phyloP scores from a whole-genome alignment of 2,888 invertebrate species.

The Fragum sueziense region DNA sequence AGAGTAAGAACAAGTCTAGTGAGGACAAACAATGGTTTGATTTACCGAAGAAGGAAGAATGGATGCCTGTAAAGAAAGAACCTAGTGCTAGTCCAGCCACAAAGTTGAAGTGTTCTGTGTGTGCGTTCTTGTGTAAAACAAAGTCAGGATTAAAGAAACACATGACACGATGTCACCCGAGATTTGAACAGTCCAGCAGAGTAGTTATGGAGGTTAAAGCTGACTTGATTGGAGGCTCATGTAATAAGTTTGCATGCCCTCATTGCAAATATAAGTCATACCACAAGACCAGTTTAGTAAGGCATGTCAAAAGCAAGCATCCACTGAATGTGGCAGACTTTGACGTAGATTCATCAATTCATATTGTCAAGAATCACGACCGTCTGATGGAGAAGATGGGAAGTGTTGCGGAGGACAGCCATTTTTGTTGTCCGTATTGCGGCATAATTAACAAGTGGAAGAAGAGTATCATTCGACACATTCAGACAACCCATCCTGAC shows the following conservation, averaged over 20 bases:
- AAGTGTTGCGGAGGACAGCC: not conserved
- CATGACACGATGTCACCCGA: not conserved
- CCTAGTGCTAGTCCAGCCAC: not conserved
- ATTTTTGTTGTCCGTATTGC: slow-evolving; percentile 34
- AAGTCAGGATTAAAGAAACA: not conserved
- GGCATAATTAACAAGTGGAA: slow-evolving; percentile 31
- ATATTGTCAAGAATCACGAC: not conserved
- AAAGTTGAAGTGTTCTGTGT: slow-evolving; percentile 1
- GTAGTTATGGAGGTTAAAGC: not conserved
- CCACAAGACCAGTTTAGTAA: slow-evolving; percentile 32
- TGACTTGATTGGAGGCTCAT: not conserved
- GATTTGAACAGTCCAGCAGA: not conserved
- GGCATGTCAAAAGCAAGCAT: slow-evolving; percentile 36
- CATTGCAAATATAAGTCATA: slow-evolving; percentile 30
- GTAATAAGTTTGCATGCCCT: slow-evolving; percentile 29
- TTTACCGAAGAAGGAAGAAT: not conserved
- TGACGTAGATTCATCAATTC: not conserved
- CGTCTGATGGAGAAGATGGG: not conserved
- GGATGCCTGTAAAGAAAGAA: not conserved
- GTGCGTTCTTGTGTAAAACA: slow-evolving; percentile 5
- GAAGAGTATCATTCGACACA: slow-evolving; percentile 33
- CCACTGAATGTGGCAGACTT: not conserved
- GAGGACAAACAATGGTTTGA: too few relatives aligned
- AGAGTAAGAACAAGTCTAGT: too few relatives aligned
- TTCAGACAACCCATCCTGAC: slow-evolving; percentile 26